phyloP scores from a whole-genome alignment of 2,113 vertebrate species.

The Coregonus clupeaformis region DNA sequence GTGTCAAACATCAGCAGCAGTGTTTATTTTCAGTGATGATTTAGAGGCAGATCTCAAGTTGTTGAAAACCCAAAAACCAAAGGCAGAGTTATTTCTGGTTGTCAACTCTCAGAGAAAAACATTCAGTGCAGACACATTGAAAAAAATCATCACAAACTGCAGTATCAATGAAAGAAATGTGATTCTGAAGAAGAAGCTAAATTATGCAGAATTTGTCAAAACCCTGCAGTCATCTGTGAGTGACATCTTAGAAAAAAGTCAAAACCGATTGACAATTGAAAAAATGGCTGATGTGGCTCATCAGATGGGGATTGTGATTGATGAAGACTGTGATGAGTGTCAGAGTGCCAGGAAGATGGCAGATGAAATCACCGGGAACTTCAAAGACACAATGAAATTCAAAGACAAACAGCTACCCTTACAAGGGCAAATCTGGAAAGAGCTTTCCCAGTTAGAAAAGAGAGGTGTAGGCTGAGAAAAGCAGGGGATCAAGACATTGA shows the following conservation, averaged over 20 bases:
- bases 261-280: conserved; percentile 23
- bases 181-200: conserved; percentile 29
- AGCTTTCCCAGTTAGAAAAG: conserved; percentile 48
- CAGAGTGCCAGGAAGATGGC: conserved; percentile 23
- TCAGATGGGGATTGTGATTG: conserved; percentile 30
- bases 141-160: conserved; percentile 13
- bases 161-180: conserved; percentile 20
- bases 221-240: conserved; percentile 19
- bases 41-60: conserved; percentile 44
- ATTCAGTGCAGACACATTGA: conserved; percentile 4
- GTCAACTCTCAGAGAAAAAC: conserved; percentile 17
- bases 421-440: conserved; percentile 46
- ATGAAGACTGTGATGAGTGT: conserved; percentile 42
- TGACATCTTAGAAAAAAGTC: conserved; percentile 1
- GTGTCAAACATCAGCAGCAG: conserved; percentile 61
- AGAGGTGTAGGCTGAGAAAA: conserved; percentile 40
- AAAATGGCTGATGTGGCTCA: conserved; percentile 30
- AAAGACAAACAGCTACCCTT: conserved; percentile 40
- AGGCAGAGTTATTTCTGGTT: conserved; percentile 41
- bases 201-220: conserved; percentile 33
- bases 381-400: conserved; percentile 34
- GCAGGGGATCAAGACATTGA: conserved; percentile 21
- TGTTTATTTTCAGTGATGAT: conserved; percentile 67
- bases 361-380: conserved; percentile 3
- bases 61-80: conserved; percentile 34